A percentile compares a stretch with the other conserved stretches of the same genome.
These are phyloP conservation scores for Drosophila parvula DNA, from an alignment of 1,140 invertebrate species.

Conservation along the genomic window DNA sequence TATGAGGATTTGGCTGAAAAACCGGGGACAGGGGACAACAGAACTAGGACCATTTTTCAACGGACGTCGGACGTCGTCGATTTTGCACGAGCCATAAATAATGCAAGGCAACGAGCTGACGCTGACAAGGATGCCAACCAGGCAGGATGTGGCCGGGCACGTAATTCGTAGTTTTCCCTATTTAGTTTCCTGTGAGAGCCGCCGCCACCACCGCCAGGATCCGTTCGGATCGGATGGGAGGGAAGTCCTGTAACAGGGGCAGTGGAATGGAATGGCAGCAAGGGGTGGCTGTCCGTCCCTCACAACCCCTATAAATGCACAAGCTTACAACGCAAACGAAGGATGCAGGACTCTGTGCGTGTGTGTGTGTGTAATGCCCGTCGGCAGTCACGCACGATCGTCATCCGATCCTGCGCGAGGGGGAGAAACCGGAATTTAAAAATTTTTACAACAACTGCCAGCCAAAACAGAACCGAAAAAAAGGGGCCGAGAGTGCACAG, in stretches of 20 bases:
- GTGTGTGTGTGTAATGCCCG: conserved; percentile 38
- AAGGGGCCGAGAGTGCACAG: conserved; percentile 9
- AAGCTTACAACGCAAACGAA: conserved; percentile 64
- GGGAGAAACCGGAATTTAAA: conserved; percentile 71
- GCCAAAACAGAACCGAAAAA: conserved; percentile 11
- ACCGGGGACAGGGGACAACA: conserved; percentile 7
- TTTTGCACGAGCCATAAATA: conserved; percentile 81
- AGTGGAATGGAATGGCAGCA: conserved; percentile 20
- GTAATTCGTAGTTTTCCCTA: conserved; percentile 32
- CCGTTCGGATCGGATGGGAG: conserved; percentile 49
- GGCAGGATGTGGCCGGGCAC: conserved; percentile 68
- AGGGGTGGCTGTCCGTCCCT: conserved; percentile 45
- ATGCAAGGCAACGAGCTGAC: conserved; percentile 52
- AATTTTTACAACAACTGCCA: conserved; percentile 61
- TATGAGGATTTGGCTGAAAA: conserved; percentile 61
- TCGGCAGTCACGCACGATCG: conserved; percentile 72
- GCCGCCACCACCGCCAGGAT: conserved; percentile 19
- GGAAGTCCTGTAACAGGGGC: conserved; percentile 60
- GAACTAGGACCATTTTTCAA: conserved; percentile 76
- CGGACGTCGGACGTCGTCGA: conserved; percentile 48
- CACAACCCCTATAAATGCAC: conserved; percentile 74
- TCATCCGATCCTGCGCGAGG: conserved; percentile 60
- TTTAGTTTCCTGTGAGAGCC: conserved; percentile 16
- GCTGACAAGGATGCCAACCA: conserved; percentile 51
- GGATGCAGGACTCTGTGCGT: conserved; percentile 17